Evolutionary conservation across 2,113 vertebrate genomes (phyloP).

Genomic region (Catharus fuscescens): DNA sequence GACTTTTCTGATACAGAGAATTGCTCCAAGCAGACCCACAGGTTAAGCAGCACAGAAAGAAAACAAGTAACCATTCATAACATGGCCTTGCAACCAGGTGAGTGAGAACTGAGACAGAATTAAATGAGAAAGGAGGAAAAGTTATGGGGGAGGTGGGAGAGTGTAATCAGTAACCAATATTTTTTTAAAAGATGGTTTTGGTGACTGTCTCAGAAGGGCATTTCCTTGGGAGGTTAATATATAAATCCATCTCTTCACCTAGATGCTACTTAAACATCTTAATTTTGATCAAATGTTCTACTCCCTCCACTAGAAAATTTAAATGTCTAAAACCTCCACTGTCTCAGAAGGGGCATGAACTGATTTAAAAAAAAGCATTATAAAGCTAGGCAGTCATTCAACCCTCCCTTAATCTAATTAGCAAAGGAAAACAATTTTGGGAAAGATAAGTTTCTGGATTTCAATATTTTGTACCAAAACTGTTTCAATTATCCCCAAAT

Average conservation of each 20-base stretch:
- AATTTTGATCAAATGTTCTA: neutral
- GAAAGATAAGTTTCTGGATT: neutral
- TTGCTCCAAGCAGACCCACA: neutral
- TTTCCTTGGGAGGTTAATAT: neutral
- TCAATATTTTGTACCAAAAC: neutral
- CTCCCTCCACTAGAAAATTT: neutral
- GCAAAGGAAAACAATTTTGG: neutral
- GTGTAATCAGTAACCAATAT: neutral
- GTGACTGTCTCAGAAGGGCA: too few relatives aligned
- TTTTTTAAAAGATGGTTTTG: neutral
- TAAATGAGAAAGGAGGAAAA: neutral
- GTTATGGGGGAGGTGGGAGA: neutral
- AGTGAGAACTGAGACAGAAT: neutral
- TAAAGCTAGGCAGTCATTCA: neutral
- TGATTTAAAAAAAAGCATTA: neutral
- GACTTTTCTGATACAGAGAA: neutral
- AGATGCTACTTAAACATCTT: neutral
- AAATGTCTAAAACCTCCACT: neutral
- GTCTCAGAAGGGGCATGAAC: neutral
- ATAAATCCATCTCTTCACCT: neutral
- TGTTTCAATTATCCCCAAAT: neutral
- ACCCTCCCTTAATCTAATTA: neutral
- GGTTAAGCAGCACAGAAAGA: neutral
- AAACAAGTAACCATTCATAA: neutral
- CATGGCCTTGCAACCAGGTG: neutral